Conservation (phyloP, 2,888 invertebrate genomes). For the Clivina fossor region DNA sequence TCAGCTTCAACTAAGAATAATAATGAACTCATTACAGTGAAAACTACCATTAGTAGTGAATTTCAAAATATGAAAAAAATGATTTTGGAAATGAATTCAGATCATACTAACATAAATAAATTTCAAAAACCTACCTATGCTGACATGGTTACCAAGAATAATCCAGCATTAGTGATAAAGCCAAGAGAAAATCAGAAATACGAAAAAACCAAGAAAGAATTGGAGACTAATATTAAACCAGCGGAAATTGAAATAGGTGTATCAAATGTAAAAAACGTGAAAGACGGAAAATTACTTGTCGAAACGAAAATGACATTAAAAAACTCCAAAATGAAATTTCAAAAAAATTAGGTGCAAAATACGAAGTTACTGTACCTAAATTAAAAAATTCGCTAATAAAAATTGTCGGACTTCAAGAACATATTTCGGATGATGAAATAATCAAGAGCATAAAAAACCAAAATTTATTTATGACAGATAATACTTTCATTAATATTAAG, state of each 20-base stretch:
- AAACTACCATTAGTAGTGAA: no score
- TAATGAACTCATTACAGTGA: neutral
- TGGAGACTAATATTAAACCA: neutral
- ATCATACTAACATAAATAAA: no score
- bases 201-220: neutral
- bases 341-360: constrained; percentile 6
- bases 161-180: constrained; percentile 6
- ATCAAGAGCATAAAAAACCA: no score
- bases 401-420: constrained; percentile 3
- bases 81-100: neutral
- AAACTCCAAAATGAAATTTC: neutral
- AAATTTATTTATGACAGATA: no score
- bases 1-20: neutral
- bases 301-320: neutral
- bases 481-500: neutral
- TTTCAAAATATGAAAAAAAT: no score
- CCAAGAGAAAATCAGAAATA: constrained; percentile 1
- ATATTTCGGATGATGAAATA: neutral
- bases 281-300: neutral
- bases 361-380: constrained; percentile 1
- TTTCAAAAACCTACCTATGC: neutral
- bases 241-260: neutral
- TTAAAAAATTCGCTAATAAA: constrained; percentile 5
- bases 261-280: neutral
- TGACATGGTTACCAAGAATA: neutral